Conservation (phyloP, 2,888 invertebrate species). For the Amphipoea lucens region DNA sequence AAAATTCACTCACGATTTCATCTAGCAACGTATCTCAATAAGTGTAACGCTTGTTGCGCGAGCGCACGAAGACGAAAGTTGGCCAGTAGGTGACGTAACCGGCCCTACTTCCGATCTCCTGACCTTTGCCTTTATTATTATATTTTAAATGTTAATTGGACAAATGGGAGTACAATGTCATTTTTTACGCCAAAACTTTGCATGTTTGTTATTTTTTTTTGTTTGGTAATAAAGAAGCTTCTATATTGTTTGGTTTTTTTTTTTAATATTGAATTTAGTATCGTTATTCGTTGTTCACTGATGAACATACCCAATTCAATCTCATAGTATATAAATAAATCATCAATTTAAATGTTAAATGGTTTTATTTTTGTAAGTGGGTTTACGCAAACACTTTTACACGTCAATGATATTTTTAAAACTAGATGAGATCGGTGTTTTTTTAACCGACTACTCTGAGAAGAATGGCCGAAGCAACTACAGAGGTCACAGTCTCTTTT, state of each 20-base stretch:
- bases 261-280: neutral
- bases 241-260: constrained; percentile 2
- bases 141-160: constrained; percentile 63
- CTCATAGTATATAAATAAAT: neutral
- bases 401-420: neutral
- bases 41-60: constrained; percentile 57
- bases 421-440: neutral
- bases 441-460: neutral
- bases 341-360: neutral
- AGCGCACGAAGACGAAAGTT: constrained; percentile 71
- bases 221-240: constrained; percentile 1
- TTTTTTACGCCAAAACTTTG: constrained; percentile 46
- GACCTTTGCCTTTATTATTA: constrained; percentile 63
- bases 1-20: constrained; percentile 55
- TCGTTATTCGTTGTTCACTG: neutral
- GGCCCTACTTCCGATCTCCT: constrained; percentile 73
- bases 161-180: constrained; percentile 49
- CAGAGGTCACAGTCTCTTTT: neutral
- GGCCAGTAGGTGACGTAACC: constrained; percentile 71
- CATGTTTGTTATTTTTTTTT: constrained; percentile 23
- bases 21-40: constrained; percentile 40
- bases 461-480: neutral
- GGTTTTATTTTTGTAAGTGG: neutral
- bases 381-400: neutral
- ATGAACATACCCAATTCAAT: neutral